Base-by-base conservation (phyloP, 2,113 vertebrate genomes). In the Nyctereutes procyonoides region DNA sequence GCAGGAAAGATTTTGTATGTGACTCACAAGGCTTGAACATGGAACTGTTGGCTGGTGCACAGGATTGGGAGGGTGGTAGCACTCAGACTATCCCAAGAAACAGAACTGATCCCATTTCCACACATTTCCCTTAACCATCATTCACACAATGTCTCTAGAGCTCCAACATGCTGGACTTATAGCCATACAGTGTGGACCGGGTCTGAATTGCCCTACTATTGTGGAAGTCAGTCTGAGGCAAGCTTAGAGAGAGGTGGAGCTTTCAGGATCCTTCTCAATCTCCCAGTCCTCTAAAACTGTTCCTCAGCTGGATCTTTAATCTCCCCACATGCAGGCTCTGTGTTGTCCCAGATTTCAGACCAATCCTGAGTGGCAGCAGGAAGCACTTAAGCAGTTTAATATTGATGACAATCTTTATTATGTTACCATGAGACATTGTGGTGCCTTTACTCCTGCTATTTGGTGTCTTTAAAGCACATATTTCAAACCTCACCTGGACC, bases 171-270 rank as follows among this genome's bases (percentile, higher is more conserved):
- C 9, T 89, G 74, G 26, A 20, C 0, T 16, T 35, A n/a, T 0
- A 43, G 38, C 7, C 22, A 8, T 48, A 17, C 48, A 28, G 0
- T 20, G 0, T 43, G 14, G 10, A 15, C 6, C 12, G 28, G 22
- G 8, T 19, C 55, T 32, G 53, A 81, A 1, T 19, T 71, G 26
- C 9, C 13, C 13, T 28, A 22, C 4, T 26, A 8, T 77, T 86
- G 38, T 32, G 80, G 30, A 22, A 11, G 0, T 69, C 43, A 35
- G 1, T 30, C 30, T 53, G 53, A 53, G 55, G 11, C 17, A 13
- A 28, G 5, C 19, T 12, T 24, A 19, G 19, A 69, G 73, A 55
- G 0, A 58, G 17, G 2, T 0, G 7, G 3, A 12, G 22, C 0
- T 3, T 28, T 88, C 14, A 22, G 4, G 3, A 16, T 9, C 4